phyloP scores from a whole-genome alignment of 2,888 invertebrate genomes.

The Serrognathus titanus region DNA sequence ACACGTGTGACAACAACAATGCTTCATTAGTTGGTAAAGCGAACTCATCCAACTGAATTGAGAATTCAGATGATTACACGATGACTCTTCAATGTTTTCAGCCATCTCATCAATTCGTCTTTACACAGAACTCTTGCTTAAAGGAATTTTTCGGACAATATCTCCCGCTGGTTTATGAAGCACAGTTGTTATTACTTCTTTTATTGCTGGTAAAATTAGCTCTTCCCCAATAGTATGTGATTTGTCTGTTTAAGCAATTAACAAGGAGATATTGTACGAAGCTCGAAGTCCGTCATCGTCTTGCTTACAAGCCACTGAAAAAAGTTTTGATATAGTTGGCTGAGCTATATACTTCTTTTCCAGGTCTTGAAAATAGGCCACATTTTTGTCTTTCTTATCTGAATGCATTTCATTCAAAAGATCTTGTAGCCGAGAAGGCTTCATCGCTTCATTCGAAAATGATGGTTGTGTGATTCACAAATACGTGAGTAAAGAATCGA shows the following conservation, averaged over 20 bases:
- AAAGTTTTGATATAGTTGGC: conserved; percentile 23
- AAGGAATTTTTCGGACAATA: conserved; percentile 35
- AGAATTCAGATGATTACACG: conserved; percentile 34
- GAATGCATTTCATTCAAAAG: conserved; percentile 32
- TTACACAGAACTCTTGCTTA: conserved; percentile 33
- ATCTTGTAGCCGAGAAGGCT: conserved; percentile 32
- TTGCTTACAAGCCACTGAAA: conserved; percentile 25
- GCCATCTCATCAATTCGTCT: conserved; percentile 40
- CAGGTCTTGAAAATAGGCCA: conserved; percentile 31
- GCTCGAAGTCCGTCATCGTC: conserved; percentile 15
- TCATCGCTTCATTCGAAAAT: conserved; percentile 20
- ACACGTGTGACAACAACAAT: conserved; percentile 28
- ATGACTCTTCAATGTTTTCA: conserved; percentile 34
- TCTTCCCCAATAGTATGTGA: conserved; percentile 32
- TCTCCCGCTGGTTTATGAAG: conserved; percentile 37
- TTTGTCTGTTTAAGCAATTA: conserved; percentile 29
- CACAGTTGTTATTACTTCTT: conserved; percentile 30
- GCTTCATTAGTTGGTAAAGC: conserved; percentile 25
- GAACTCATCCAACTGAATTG: conserved; percentile 40
- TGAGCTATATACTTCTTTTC: conserved; percentile 28
- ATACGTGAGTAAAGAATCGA: too few relatives aligned
- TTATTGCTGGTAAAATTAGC: conserved; percentile 33
- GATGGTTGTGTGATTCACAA: too few relatives aligned
- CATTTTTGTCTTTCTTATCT: conserved; percentile 29
- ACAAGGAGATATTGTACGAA: conserved; percentile 26